Evolutionary conservation across 2,797 vertebrate species (phyloP), one percentile per base, ranked within the genome.

Genomic region (Epinephelus malabaricus): DNA sequence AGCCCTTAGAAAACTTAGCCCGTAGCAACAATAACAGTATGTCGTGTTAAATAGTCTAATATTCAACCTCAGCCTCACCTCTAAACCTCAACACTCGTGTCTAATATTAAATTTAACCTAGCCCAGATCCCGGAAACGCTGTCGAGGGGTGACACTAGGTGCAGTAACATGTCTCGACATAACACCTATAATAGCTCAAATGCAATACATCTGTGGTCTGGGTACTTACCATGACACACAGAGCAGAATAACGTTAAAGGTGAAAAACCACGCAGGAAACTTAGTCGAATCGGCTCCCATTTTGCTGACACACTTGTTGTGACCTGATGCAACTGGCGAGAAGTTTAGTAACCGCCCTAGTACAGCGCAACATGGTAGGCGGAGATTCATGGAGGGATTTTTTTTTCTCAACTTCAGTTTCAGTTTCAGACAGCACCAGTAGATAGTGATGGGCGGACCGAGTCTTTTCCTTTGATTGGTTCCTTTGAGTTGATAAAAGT

Each of bases 171-270:
- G 49, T 45, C 12, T 11, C 1, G 17, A 6, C 21, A 6, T 15
- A 9, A 11, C 60, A 19, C 27, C 25, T 17, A 6, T 13, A 53
- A 9, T 1, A 17, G 19, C 19, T 17, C 45, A 13, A 8, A 40
- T 7, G 40, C 51, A 17, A 51, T 0, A 3, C 2, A 14, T 2
- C 1, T 6, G 2, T 4, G 9, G 1, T 17, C 1, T 4, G 21
- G 47, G 23, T 69, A 88, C 88, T 88, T 66, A 91, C 90, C 6
- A 7, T 6, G 60, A 11, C 13, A 46, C 6, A 3, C 1, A 15
- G 17, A 40, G 0, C 5, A 60, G 43, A 27, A 46, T 13, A 17
- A 27, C 25, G 25, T 27, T 27, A 27, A 25, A 4, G 19, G 1
- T 8, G 30, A 7, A 4, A 12, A 61, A 12, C 14, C 18, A 51